Percentiles rank a stretch among this genome's conserved stretches.
Evolutionary conservation across 2,888 invertebrate species (phyloP).

Genomic region (Meganola albula): DNA sequence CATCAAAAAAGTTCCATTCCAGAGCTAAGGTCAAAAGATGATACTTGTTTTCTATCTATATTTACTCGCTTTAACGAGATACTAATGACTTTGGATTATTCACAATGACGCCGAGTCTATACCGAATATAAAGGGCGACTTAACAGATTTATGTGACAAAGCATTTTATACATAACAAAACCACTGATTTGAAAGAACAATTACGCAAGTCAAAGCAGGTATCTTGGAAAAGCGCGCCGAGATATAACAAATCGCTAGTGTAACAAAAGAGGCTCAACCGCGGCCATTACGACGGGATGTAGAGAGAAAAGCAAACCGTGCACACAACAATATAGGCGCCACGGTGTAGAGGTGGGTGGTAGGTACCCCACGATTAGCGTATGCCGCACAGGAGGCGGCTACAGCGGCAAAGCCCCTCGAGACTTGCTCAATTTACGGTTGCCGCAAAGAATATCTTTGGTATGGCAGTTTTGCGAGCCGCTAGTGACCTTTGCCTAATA

Average conservation of each 20-base stretch:
- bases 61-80: constrained; percentile 24
- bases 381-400: constrained; percentile 52
- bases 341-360: constrained; percentile 33
- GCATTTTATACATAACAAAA: constrained; percentile 71
- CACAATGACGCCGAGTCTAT: constrained; percentile 54
- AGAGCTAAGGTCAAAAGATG: constrained; percentile 6
- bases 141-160: constrained; percentile 72
- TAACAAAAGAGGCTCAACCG: constrained; percentile 76
- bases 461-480: constrained; percentile 57
- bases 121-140: constrained; percentile 47
- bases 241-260: constrained; percentile 72
- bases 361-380: constrained; percentile 59
- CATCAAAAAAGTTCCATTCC: too few relatives aligned
- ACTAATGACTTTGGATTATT: constrained; percentile 56
- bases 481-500: constrained; percentile 47
- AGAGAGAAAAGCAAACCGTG: constrained; percentile 50
- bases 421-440: constrained; percentile 67
- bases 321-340: too few relatives aligned
- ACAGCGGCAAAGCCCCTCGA: constrained; percentile 36
- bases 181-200: constrained; percentile 72
- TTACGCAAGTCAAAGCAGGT: constrained; percentile 73
- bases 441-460: constrained; percentile 71
- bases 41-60: too few relatives aligned
- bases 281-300: constrained; percentile 68
- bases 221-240: constrained; percentile 65